Percentiles rank a stretch among this genome's conserved stretches.
These are phyloP conservation scores for Cladorhizidae sp. DNA, from an alignment of 37 sponge, comb jelly and placozoan species.

Conservation along the genomic window DNA sequence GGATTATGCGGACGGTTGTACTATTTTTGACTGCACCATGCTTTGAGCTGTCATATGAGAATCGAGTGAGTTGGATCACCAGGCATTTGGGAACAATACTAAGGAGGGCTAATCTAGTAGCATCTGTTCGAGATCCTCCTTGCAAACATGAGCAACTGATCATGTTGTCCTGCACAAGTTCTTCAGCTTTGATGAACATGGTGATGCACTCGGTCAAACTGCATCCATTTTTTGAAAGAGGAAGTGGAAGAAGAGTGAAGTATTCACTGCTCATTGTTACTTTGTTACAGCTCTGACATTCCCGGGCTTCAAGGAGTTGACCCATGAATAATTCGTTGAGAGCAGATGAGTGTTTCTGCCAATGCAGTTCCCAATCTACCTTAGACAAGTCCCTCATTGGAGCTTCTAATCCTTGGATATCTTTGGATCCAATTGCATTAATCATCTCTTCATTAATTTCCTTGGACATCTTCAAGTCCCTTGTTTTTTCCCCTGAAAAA, in stretches of 20 bases:
- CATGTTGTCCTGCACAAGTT: slow-evolving; percentile 38
- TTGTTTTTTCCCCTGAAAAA: neutral
- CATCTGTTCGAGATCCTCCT: slow-evolving; percentile 7
- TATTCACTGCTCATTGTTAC: slow-evolving; percentile 58
- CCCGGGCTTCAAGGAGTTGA: slow-evolving; percentile 63
- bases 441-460: neutral
- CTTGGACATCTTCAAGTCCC: neutral
- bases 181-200: slow-evolving; percentile 29
- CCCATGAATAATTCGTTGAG: slow-evolving; percentile 57
- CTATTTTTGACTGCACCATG: slow-evolving; percentile 37
- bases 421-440: neutral
- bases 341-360: slow-evolving; percentile 21
- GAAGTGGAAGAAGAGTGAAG: slow-evolving; percentile 59
- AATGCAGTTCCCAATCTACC: slow-evolving; percentile 43
- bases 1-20: slow-evolving; percentile 31
- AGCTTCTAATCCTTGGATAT: slow-evolving; percentile 19
- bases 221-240: slow-evolving; percentile 8
- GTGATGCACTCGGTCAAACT: slow-evolving; percentile 28
- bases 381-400: slow-evolving; percentile 28
- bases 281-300: slow-evolving; percentile 58
- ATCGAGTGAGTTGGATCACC: slow-evolving; percentile 63
- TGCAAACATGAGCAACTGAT: slow-evolving; percentile 36
- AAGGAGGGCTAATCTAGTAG: slow-evolving; percentile 50
- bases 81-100: slow-evolving; percentile 39
- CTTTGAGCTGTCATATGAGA: slow-evolving; percentile 42